Conservation (phyloP, 2,113 vertebrate genomes). For the Cephalopholis sonnerati region DNA sequence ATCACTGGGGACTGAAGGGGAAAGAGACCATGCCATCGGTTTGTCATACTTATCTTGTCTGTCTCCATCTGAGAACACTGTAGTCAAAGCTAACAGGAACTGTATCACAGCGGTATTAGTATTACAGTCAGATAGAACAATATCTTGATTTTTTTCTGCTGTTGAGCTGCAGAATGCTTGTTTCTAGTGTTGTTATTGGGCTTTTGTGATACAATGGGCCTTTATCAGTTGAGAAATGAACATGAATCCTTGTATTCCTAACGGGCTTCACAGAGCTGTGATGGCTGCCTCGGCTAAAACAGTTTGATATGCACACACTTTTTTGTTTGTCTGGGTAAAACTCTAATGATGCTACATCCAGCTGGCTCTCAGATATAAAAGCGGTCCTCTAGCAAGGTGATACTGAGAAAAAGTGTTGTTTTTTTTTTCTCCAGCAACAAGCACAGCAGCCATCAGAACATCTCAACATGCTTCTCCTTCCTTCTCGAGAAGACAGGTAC, state of each 20-base stretch:
- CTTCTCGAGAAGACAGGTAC: conserved; percentile 30
- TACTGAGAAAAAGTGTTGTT: conserved; percentile 12
- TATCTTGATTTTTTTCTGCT: conserved; percentile 30
- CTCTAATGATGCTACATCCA: conserved; percentile 46
- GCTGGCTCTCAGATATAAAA: conserved; percentile 36
- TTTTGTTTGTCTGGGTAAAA: conserved; percentile 25
- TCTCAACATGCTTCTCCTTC: conserved; percentile 39
- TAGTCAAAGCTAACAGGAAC: conserved; percentile 33
- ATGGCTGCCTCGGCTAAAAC: conserved; percentile 21
- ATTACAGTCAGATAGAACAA: conserved; percentile 38
- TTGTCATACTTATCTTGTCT: conserved; percentile 73
- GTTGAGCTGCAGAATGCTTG: conserved; percentile 14
- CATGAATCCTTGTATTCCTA: conserved; percentile 18
- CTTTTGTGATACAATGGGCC: conserved; percentile 2
- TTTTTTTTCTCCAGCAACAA: conserved; percentile 23
- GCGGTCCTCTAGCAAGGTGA: conserved; percentile 41
- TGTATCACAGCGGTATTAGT: conserved; percentile 44
- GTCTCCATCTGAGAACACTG: conserved; percentile 62
- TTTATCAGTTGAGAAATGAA: conserved; percentile 25
- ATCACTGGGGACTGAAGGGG: conserved; percentile 59
- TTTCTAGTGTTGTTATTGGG: conserved; percentile 24
- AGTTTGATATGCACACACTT: conserved; percentile 9
- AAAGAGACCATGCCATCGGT: conserved; percentile 62
- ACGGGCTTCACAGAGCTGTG: neutral
- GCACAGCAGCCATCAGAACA: conserved; percentile 34